These are phyloP conservation scores for Corythornis madagascariensis DNA, from an alignment of 2,113 vertebrate genomes.

Conservation along the genomic window DNA sequence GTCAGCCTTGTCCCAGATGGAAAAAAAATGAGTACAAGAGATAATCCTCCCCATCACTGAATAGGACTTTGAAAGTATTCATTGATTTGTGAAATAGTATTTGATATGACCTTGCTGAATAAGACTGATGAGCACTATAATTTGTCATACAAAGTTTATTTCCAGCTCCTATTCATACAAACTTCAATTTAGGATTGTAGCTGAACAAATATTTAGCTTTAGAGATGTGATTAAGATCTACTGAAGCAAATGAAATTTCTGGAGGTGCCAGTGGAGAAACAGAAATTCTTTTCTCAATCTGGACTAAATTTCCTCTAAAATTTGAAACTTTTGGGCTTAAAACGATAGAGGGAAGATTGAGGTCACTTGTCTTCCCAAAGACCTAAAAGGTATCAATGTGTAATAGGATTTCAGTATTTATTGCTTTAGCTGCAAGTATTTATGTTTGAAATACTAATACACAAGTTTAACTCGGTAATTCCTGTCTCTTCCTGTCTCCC, in stretches of 20 bases:
- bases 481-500: conserved; percentile 39
- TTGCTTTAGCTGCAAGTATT: conserved; percentile 52
- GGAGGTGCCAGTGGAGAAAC: neutral
- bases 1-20: neutral
- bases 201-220: conserved; percentile 9
- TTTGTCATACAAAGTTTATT: neutral
- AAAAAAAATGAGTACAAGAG: neutral
- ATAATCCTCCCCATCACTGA: neutral
- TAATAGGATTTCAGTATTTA: conserved; percentile 48
- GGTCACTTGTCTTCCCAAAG: conserved; percentile 27
- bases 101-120: neutral
- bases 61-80: neutral
- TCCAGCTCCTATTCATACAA: neutral
- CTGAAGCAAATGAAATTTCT: conserved; percentile 7
- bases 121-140: neutral
- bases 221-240: neutral
- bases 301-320: conserved; percentile 38
- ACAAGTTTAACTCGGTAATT: conserved; percentile 46
- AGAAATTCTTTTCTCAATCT: neutral
- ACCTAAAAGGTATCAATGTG: conserved; percentile 12
- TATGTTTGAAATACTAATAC: conserved; percentile 45
- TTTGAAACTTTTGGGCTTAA: conserved; percentile 11
- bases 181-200: neutral
- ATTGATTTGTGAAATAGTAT: neutral
- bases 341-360: neutral